Conservation (phyloP, 2,113 vertebrate species). For the Protomyctophum bolini region DNA sequence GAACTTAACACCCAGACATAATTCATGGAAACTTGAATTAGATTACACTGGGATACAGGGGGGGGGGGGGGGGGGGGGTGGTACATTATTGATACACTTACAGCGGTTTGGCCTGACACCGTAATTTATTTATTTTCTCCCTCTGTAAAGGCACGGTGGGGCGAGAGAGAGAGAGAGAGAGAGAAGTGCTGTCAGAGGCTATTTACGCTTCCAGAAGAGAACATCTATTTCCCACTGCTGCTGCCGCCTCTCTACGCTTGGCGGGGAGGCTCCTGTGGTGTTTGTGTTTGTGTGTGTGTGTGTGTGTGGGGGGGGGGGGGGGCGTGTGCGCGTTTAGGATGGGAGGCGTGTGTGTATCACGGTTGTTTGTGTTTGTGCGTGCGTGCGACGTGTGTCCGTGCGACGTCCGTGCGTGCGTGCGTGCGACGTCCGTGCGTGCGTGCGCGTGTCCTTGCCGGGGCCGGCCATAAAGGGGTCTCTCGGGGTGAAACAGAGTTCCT, state of each 20-base stretch:
- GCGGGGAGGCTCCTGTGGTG: conserved; percentile 5
- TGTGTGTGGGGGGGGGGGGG: background rate
- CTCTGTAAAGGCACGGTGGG: too few relatives aligned
- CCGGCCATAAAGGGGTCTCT: background rate
- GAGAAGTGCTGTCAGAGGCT: conserved; percentile 41
- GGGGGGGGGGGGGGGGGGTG: too few relatives aligned
- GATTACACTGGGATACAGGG: conserved; percentile 56
- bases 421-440: background rate
- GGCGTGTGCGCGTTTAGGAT: background rate
- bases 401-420: background rate
- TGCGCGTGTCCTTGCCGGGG: background rate
- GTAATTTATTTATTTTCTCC: conserved; percentile 53
- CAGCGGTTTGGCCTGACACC: conserved; percentile 46
- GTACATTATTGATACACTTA: conserved; percentile 63
- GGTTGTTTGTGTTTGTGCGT: background rate
- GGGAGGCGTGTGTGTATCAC: too few relatives aligned
- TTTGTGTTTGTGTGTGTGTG: background rate
- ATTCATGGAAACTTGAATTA: conserved; percentile 46
- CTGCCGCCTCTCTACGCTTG: conserved; percentile 19
- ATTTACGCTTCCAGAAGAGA: conserved; percentile 53
- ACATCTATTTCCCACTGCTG: conserved; percentile 49
- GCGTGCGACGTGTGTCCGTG: background rate
- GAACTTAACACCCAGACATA: conserved; percentile 56
- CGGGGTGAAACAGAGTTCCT: background rate
- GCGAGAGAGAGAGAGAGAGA: background rate